Conservation (phyloP, 2,113 vertebrate genomes). For the Amphiprion percula region DNA sequence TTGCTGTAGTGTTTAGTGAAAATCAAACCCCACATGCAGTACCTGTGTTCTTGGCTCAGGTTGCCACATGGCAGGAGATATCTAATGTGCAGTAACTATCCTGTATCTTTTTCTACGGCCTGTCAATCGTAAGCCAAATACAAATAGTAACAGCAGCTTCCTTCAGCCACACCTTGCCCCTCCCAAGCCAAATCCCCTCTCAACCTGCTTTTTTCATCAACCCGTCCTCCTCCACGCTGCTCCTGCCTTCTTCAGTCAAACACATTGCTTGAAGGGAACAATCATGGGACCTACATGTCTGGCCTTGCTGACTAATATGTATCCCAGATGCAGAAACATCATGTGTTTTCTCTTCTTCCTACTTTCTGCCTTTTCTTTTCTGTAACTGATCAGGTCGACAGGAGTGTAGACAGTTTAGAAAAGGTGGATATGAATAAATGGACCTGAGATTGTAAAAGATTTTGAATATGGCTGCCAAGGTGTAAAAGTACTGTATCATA, state of each 20-base stretch:
- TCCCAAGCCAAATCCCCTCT: slow-evolving; percentile 33
- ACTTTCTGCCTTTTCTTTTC: slow-evolving; percentile 76
- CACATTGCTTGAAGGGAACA: slow-evolving; percentile 63
- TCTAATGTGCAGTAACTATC: neutral
- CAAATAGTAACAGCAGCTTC: slow-evolving; percentile 39
- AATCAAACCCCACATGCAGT: neutral
- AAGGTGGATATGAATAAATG: neutral
- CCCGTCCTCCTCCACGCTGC: slow-evolving; percentile 26
- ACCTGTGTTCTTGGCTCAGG: neutral
- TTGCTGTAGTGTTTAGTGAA: slow-evolving; percentile 18
- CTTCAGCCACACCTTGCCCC: slow-evolving; percentile 58
- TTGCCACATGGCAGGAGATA: neutral
- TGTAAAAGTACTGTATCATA: neutral
- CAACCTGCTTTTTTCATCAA: slow-evolving; percentile 76
- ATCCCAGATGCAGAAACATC: slow-evolving; percentile 73
- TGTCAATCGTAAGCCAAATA: slow-evolving; percentile 14
- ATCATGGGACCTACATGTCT: slow-evolving; percentile 73
- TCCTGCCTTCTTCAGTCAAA: slow-evolving; percentile 61
- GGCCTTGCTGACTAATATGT: slow-evolving; percentile 76
- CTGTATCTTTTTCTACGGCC: neutral
- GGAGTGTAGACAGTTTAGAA: neutral
- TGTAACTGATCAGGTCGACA: slow-evolving; percentile 39
- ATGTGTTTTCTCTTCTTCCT: slow-evolving; percentile 73
- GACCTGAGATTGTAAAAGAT: neutral
- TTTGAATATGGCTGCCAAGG: neutral